A percentile compares a stretch with the other conserved stretches of the same genome.
These are phyloP conservation scores for Lathronympha strigana DNA, from an alignment of 2,888 invertebrate species.

Conservation along the genomic window DNA sequence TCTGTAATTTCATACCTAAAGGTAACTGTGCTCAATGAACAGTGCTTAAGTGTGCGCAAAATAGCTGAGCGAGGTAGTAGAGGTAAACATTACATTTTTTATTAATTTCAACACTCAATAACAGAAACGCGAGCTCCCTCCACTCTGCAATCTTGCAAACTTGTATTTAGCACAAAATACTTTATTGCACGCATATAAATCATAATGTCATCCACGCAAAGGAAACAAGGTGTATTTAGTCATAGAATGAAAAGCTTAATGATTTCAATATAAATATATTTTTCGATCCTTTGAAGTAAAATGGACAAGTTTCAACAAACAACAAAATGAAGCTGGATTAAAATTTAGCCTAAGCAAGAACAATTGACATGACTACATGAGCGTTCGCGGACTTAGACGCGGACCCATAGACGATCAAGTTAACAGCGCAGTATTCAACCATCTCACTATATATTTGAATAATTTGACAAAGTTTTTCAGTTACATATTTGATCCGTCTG, in stretches of 20 bases:
- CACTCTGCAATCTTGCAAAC: no score
- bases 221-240: conserved; percentile 63
- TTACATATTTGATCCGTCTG: not conserved
- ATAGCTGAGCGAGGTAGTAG: no score
- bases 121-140: no score
- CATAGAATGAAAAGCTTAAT: conserved; percentile 77
- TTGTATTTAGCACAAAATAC: no score
- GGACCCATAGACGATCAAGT: conserved; percentile 5
- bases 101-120: no score
- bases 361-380: conserved; percentile 70
- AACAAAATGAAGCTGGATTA: conserved; percentile 74
- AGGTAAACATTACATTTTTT: no score
- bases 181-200: no score
- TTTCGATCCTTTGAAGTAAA: conserved; percentile 75
- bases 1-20: no score
- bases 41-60: no score
- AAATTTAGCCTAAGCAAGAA: conserved; percentile 59
- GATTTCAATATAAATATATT: conserved; percentile 79
- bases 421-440: not conserved
- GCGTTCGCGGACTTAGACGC: conserved; percentile 10
- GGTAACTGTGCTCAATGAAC: no score
- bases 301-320: conserved; percentile 76
- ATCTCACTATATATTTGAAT: not conserved
- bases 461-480: not conserved
- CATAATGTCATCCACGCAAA: conserved; percentile 51